Evolutionary conservation across 2,888 invertebrate genomes (phyloP), one percentile per base, ranked within the genome.

Genomic region (Dynastes maya): DNA sequence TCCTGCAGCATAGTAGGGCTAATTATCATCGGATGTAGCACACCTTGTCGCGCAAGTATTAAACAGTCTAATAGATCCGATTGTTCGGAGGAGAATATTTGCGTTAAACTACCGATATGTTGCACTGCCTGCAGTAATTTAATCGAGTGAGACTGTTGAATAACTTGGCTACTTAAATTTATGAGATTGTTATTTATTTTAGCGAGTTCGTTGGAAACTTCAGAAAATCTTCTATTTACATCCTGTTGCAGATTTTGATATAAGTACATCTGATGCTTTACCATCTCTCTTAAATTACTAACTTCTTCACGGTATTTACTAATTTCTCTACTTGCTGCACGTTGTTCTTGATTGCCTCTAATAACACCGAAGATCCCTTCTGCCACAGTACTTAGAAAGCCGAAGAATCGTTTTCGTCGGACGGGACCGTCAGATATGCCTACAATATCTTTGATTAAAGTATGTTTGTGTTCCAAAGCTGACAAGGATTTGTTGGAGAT

Each of bases 31-130:
- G 71, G 71, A 22, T 71, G 71, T 0, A 71, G 16, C 5, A 55
- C 55, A 37, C 71, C 71, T n/a, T 71, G 71, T 37, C 71, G 32
- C 8, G 71, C 71, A 16, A 71, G 16, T n/a, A 71, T 71, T 53
- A 71, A 55, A 16, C 53, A 71, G 16, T 71, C 55, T 11, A 71
- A 37, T 8, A 71, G n/a, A 71, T 71, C 55, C 16, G 71, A 55
- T 40, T 71, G 71, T 37, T 71, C 71, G 13, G 55, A 8, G 5
- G 37, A n/a, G n/a, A 71, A 55, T 9, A 45, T 11, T 45, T 55
- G 55, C 16, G 53, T 71, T n/a, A 71, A 37, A 32, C 16, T 71
- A 9, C 6, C 37, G n/a, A 27, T 32, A n/a, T 32, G 8, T 9
- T 37, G 53, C 16, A 55, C 5, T 11, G 37, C n/a, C 8, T 29